phyloP scores from a whole-genome alignment of 2,797 vertebrate species.

The Diglossa cyanea region DNA sequence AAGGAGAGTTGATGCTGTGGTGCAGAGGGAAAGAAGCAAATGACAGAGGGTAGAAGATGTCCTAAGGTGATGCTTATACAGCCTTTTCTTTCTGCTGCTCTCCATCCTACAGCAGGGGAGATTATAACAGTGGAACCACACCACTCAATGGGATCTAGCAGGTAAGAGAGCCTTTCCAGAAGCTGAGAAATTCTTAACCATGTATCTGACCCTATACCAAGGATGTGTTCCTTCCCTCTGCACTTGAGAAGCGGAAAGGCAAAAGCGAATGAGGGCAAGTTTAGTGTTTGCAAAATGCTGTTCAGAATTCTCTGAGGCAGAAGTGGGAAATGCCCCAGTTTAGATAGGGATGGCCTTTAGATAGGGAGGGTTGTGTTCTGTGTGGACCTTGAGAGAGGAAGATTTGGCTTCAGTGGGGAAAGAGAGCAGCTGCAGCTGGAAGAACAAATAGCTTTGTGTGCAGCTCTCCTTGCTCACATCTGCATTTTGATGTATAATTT shows the following conservation, averaged over 20 bases:
- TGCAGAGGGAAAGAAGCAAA: not conserved
- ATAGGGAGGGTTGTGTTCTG: not conserved
- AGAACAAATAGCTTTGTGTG: conserved; percentile 10
- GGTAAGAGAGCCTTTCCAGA: not conserved
- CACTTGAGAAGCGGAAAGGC: not conserved
- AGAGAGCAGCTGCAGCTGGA: not conserved
- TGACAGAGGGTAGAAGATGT: not conserved
- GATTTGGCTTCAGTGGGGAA: not conserved
- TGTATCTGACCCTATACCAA: not conserved
- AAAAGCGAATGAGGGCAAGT: fast-evolving
- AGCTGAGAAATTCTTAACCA: not conserved
- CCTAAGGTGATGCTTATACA: not conserved
- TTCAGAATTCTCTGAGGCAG: not conserved
- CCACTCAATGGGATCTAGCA: not conserved
- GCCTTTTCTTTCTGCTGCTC: not conserved
- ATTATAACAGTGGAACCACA: not conserved
- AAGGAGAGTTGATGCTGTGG: not conserved
- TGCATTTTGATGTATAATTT: not conserved
- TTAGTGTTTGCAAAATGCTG: not conserved
- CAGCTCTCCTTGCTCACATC: not conserved
- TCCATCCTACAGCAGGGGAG: not conserved
- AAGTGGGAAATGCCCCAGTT: not conserved
- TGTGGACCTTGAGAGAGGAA: not conserved
- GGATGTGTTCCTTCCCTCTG: not conserved
- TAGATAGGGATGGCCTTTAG: not conserved